Base-by-base conservation (phyloP, 1,140 invertebrate species). In the Aphelinus certus region DNA sequence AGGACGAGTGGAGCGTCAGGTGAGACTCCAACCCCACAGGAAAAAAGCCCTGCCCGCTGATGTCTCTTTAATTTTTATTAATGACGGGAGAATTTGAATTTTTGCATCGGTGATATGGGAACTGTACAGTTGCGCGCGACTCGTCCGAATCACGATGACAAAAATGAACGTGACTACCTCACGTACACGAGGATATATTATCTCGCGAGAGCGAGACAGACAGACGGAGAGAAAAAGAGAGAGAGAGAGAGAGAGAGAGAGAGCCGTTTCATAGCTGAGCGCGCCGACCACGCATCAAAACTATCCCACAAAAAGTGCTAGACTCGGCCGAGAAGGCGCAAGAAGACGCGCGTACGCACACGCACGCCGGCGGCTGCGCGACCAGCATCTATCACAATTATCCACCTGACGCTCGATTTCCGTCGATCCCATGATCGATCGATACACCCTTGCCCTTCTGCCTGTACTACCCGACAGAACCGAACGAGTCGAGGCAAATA, bases 51-150 rank as follows among this genome's bases (percentile, higher is more conserved):
- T 71, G 75, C 79, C 79, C 78, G 77, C 80, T 84, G 85, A 87
- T 87, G 86, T 88, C 86, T 87, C 86, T 88, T 88, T 88, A 88
- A 88, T 88, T 88, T 87, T 88, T 88, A 88, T 88, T 88, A 88
- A 88, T 88, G 86, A 88, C 84, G 55, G 42, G 69, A 65, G 77
- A 83, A 87, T 88, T 87, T 88, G 85, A 88, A 88, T 88, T 87
- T 88, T 80, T 87, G 86, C 85, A 88, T 88, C 81, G 77, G 81
- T 87, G 86, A 88, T 88, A 88, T 88, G 86, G 86, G 86, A 88
- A 88, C 85, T 77, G 7, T 1, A 48, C 26, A 26, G 26, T 26
- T 26, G 26, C 26, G 26, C 26, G 26, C 26, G 26, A 26, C 10
- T n/a, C 55, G 65, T 56, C 9, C 7, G 46, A 53, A 43, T 45